Conservation (phyloP, 2,888 invertebrate genomes). For the Dorcus hopei region DNA sequence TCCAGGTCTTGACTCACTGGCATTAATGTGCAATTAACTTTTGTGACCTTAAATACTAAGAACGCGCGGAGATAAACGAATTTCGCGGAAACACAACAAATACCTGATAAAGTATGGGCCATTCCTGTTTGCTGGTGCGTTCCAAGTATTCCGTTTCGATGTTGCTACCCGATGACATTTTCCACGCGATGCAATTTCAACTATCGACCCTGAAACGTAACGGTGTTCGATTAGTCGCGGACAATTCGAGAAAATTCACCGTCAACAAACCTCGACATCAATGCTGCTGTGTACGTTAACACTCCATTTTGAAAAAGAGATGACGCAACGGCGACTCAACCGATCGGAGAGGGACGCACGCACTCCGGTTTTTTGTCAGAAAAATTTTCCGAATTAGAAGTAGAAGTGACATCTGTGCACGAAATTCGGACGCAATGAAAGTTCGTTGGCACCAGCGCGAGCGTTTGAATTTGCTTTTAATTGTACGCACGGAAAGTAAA, state of each 20-base stretch:
- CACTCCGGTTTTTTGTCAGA: no score
- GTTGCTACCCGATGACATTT: conserved; percentile 46
- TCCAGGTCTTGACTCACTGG: not conserved
- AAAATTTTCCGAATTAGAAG: no score
- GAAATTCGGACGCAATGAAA: no score
- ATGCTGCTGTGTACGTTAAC: conserved; percentile 25
- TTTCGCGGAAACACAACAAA: conserved; percentile 4
- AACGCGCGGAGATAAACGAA: conserved; percentile 2
- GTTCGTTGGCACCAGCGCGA: no score
- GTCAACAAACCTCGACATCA: conserved; percentile 25
- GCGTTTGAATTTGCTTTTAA: no score
- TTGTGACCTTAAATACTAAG: conserved; percentile 9
- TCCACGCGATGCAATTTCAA: conserved; percentile 8
- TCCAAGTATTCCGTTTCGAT: conserved; percentile 73
- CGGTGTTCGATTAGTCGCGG: conserved; percentile 9
- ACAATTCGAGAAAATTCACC: conserved; percentile 9
- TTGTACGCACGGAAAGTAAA: no score
- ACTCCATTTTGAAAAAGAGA: conserved; percentile 42
- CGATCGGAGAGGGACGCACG: no score
- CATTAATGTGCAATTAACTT: conserved; percentile 9
- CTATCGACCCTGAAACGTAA: conserved; percentile 17
- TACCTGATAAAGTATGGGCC: conserved; percentile 73
- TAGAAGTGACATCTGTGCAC: no score
- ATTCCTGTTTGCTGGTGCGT: conserved; percentile 66
- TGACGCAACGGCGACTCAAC: conserved; percentile 3